Conservation (phyloP, 2,113 vertebrate species). For the Syrmaticus mikado region DNA sequence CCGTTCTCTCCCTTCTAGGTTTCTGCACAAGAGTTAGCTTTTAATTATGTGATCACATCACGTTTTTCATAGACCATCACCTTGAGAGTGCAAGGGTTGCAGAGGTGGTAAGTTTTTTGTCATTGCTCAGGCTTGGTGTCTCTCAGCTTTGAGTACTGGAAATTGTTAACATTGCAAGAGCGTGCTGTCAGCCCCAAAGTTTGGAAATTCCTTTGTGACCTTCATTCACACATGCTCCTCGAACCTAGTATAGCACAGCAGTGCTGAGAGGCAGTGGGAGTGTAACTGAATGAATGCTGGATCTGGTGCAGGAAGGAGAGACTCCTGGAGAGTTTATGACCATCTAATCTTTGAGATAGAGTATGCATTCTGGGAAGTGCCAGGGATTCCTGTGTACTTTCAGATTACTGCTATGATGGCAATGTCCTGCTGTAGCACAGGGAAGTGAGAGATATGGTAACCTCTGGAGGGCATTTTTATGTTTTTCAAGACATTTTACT, state of each 20-base stretch:
- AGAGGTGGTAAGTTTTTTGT: neutral
- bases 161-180: neutral
- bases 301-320: neutral
- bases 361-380: neutral
- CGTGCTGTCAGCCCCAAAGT: neutral
- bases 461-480: neutral
- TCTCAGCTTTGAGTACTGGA: neutral
- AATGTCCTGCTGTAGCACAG: neutral
- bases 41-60: rapidly evolving
- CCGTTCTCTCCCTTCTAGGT: neutral
- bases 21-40: neutral
- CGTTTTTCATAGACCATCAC: neutral
- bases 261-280: neutral
- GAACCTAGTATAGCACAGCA: rapidly evolving
- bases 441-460: neutral
- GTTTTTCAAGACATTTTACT: neutral
- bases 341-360: rapidly evolving
- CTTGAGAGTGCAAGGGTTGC: neutral
- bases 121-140: neutral
- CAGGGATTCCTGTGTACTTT: neutral
- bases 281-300: neutral
- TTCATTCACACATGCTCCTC: rapidly evolving
- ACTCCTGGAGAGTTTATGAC: neutral
- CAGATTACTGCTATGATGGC: neutral
- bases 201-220: neutral